Percentiles rank a stretch among this genome's conserved stretches.
phyloP scores from a whole-genome alignment of 1,140 invertebrate genomes.

The Sycobia sp. region DNA sequence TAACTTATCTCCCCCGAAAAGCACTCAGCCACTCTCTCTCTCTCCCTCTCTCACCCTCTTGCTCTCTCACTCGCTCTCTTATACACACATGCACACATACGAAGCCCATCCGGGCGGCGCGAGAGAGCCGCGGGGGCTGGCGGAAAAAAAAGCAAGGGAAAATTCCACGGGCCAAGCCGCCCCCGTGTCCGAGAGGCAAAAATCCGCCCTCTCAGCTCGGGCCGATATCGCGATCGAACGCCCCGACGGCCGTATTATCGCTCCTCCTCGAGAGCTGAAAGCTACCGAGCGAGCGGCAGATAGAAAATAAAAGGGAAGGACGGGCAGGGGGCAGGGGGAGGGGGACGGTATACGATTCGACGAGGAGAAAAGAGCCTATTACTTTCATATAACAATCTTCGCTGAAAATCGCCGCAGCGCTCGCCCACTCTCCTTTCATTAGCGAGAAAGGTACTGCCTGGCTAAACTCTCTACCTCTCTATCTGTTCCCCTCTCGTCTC shows the following conservation, averaged over 20 bases:
- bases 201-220: conserved; percentile 28
- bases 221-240: conserved; percentile 14
- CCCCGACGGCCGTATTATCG: background rate
- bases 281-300: background rate
- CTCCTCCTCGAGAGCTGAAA: background rate
- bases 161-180: background rate
- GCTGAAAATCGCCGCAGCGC: background rate
- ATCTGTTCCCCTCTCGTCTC: too few relatives aligned
- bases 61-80: too few relatives aligned
- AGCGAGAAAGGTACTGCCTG: too few relatives aligned
- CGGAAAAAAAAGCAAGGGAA: too few relatives aligned
- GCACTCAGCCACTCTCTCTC: background rate
- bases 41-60: too few relatives aligned
- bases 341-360: too few relatives aligned
- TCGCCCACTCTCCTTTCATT: conserved; percentile 43
- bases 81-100: too few relatives aligned
- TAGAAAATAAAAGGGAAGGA: background rate
- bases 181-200: background rate
- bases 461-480: too few relatives aligned
- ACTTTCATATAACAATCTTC: background rate
- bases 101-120: too few relatives aligned
- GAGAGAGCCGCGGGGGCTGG: too few relatives aligned
- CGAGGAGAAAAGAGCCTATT: too few relatives aligned
- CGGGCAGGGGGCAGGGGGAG: too few relatives aligned
- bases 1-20: conserved; percentile 11